phyloP scores from a whole-genome alignment of 2,113 vertebrate species.

The Rallus limicola region DNA sequence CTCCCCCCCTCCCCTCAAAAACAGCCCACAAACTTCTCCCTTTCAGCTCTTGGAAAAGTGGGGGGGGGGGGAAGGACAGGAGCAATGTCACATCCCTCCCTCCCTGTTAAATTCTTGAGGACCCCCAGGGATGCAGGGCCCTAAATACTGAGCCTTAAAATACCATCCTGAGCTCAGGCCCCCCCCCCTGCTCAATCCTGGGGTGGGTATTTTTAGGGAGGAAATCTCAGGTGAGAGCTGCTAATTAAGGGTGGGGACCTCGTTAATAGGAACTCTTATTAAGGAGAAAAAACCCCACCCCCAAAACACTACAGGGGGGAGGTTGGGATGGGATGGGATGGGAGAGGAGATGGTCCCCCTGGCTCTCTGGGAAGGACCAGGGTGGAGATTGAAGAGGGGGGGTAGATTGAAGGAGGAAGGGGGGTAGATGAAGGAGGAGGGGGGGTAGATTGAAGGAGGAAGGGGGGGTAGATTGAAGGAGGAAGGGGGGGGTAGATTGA shows the following conservation, averaged over 20 bases:
- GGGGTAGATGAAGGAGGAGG: too few relatives aligned
- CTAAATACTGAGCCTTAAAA: slow-evolving; percentile 77
- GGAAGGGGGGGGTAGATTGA: too few relatives aligned
- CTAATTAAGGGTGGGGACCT: slow-evolving; percentile 16
- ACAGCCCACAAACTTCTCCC: too few relatives aligned
- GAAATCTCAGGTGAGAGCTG: slow-evolving; percentile 11
- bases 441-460: too few relatives aligned
- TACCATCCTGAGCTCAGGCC: slow-evolving; percentile 27
- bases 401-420: too few relatives aligned
- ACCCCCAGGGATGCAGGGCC: slow-evolving; percentile 68
- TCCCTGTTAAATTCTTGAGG: slow-evolving; percentile 50
- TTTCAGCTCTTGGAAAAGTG: neutral
- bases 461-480: too few relatives aligned
- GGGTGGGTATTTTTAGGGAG: neutral
- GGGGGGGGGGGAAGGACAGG: neutral
- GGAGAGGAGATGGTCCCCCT: too few relatives aligned
- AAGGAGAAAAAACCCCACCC: neutral
- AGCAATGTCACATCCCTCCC: slow-evolving; percentile 71
- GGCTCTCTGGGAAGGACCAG: too few relatives aligned
- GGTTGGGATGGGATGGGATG: neutral
- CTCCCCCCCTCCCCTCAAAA: neutral
- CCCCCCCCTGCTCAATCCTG: too few relatives aligned
- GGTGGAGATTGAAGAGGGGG: too few relatives aligned
- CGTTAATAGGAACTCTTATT: slow-evolving; percentile 40
- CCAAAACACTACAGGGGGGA: too few relatives aligned